A percentile compares a stretch with the other conserved stretches of the same genome.
These are phyloP conservation scores for Anodontia alba DNA, from an alignment of 2,888 invertebrate species.

Conservation along the genomic window DNA sequence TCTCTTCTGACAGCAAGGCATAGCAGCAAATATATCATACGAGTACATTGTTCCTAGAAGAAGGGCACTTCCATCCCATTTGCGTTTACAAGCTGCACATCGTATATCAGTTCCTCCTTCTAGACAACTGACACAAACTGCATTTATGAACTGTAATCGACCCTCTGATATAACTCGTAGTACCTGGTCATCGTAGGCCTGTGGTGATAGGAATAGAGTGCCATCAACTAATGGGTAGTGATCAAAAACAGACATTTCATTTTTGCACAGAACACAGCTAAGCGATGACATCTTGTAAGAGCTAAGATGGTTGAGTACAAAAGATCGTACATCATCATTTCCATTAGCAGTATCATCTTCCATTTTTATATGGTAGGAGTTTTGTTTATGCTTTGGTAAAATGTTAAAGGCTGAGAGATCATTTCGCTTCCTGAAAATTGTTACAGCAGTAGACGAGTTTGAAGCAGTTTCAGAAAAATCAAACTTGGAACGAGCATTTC, in stretches of 20 bases:
- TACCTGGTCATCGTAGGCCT: constrained; percentile 91
- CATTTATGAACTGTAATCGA: constrained; percentile 94
- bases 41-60: constrained; percentile 99
- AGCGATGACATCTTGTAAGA: constrained; percentile 95
- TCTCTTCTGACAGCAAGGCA: constrained; percentile 97
- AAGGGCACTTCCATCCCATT: constrained; percentile 92
- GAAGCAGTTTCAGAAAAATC: constrained; percentile 45
- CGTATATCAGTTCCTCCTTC: constrained; percentile 89
- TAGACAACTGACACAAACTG: constrained; percentile 95
- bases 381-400: constrained; percentile 97
- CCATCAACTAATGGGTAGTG: constrained; percentile 99
- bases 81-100: constrained; percentile 81
- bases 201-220: constrained; percentile 98
- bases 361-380: constrained; percentile 99
- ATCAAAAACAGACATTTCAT: constrained; percentile 96
- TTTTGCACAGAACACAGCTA: constrained; percentile 92
- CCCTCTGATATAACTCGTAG: constrained; percentile 88
- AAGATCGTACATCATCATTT: constrained; percentile 98
- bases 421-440: constrained; percentile 95
- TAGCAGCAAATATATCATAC: constrained; percentile 98
- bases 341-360: constrained; percentile 99
- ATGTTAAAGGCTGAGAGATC: constrained; percentile 92
- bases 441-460: constrained; percentile 71
- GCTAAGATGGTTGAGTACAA: constrained; percentile 97
- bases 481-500: constrained; percentile 52